These are phyloP conservation scores for Marronus borbonicus DNA, from an alignment of 2,888 invertebrate genomes.

Conservation along the genomic window DNA sequence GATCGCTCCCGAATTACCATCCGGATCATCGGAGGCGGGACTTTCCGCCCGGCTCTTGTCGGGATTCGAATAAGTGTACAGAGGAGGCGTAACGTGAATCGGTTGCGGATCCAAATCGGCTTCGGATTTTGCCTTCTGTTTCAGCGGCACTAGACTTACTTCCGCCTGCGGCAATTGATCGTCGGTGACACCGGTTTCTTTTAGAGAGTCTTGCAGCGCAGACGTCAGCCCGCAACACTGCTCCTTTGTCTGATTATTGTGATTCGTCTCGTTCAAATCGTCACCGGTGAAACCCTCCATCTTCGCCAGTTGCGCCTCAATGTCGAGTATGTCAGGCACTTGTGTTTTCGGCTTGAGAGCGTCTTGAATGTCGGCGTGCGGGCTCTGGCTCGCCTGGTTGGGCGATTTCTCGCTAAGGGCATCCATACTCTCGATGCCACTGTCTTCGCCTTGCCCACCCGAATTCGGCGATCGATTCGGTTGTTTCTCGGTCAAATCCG, in stretches of 20 bases:
- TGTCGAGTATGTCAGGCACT: slow-evolving; percentile 76
- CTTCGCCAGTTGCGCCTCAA: slow-evolving; percentile 81
- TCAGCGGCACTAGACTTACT: slow-evolving; percentile 64
- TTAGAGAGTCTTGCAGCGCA: slow-evolving; percentile 64
- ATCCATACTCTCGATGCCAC: slow-evolving; percentile 94
- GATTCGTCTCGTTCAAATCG: slow-evolving; percentile 58
- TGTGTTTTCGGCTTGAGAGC: slow-evolving; percentile 63
- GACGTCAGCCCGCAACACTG: slow-evolving; percentile 67
- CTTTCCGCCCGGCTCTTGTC: slow-evolving; percentile 73
- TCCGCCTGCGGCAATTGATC: slow-evolving; percentile 59
- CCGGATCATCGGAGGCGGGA: slow-evolving; percentile 62
- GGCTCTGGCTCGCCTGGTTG: slow-evolving; percentile 87
- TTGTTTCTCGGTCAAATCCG: slow-evolving; percentile 59
- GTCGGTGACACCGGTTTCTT: slow-evolving; percentile 57
- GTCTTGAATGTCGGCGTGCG: slow-evolving; percentile 69
- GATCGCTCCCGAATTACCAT: slow-evolving; percentile 62
- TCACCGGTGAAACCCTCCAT: slow-evolving; percentile 74
- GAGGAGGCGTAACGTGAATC: slow-evolving; percentile 80
- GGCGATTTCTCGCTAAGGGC: slow-evolving; percentile 87
- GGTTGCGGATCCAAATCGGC: slow-evolving; percentile 76
- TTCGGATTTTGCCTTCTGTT: slow-evolving; percentile 54
- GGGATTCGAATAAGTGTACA: slow-evolving; percentile 85
- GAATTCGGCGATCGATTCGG: slow-evolving; percentile 67
- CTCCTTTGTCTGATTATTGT: slow-evolving; percentile 62
- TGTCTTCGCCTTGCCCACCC: slow-evolving; percentile 79